A percentile compares a stretch with the other conserved stretches of the same genome.
Evolutionary conservation across 1,140 invertebrate species (phyloP).

Genomic region (Drosophila trapezifrons): DNA sequence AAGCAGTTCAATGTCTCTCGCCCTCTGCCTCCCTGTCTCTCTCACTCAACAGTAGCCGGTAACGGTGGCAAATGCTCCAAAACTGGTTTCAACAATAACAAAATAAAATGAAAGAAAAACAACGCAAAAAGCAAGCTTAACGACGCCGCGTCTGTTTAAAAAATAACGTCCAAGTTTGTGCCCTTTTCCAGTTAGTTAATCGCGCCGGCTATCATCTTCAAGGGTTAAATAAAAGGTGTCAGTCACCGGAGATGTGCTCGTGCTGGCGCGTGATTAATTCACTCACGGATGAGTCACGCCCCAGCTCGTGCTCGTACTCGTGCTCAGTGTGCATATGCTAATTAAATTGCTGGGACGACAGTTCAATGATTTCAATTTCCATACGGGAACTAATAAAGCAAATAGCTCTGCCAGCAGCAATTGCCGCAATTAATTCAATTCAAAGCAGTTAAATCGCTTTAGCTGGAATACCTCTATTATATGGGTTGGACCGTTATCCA

Average conservation of each 20-base stretch:
- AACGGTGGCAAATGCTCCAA: conserved; percentile 67
- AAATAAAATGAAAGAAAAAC: conserved; percentile 30
- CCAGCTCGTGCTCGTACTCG: not conserved
- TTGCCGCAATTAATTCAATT: conserved; percentile 49
- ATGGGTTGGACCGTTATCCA: conserved; percentile 21
- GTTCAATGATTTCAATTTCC: conserved; percentile 46
- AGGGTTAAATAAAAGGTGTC: conserved; percentile 44
- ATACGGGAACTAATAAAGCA: conserved; percentile 47
- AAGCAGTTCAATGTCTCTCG: conserved; percentile 71
- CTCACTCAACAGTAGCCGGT: conserved; percentile 60
- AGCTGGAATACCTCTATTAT: conserved; percentile 24
- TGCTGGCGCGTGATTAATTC: conserved; percentile 15
- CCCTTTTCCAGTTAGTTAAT: conserved; percentile 64
- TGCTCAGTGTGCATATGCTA: conserved; percentile 18
- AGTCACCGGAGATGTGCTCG: conserved; percentile 29
- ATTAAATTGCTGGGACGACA: conserved; percentile 33
- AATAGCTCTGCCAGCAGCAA: conserved; percentile 22
- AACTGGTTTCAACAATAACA: conserved; percentile 61
- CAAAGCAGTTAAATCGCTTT: conserved; percentile 36
- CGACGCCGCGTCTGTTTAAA: conserved; percentile 61
- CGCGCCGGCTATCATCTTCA: conserved; percentile 44
- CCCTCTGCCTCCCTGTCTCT: conserved; percentile 12
- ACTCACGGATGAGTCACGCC: conserved; percentile 19
- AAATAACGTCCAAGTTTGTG: conserved; percentile 51
- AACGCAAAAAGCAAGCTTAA: conserved; percentile 37